These are phyloP conservation scores for Siniperca undulata DNA, from an alignment of 2,797 vertebrate genomes.

Conservation along the genomic window DNA sequence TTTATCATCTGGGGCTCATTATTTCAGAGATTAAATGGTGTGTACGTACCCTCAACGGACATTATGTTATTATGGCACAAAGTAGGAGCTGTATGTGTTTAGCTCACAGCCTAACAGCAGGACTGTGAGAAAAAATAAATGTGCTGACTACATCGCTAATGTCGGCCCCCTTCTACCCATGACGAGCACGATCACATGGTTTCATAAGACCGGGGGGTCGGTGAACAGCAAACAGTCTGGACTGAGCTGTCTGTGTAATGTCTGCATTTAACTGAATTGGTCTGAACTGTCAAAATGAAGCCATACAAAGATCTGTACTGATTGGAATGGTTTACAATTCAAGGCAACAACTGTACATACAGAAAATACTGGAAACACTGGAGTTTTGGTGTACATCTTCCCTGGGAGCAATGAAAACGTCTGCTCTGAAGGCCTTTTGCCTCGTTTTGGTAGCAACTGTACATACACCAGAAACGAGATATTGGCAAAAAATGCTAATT, in stretches of 20 bases:
- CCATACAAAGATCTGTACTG: constrained; percentile 84
- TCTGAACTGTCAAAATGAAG: constrained; percentile 82
- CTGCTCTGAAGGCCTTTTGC: constrained; percentile 61
- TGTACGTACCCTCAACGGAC: constrained; percentile 6
- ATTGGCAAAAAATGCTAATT: constrained; percentile 89
- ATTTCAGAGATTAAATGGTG: constrained; percentile 5
- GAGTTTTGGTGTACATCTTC: constrained; percentile 72
- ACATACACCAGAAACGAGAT: constrained; percentile 73
- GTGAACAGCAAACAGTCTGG: constrained; percentile 34
- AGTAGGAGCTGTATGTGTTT: constrained; percentile 32
- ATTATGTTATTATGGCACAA: constrained; percentile 65
- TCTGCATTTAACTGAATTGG: constrained; percentile 72
- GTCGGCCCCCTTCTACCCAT: constrained; percentile 1
- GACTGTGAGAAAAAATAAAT: constrained; percentile 27
- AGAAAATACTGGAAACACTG: constrained; percentile 75
- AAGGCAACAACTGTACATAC: constrained; percentile 84
- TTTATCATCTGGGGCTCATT: constrained; percentile 35
- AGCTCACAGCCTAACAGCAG: constrained; percentile 18
- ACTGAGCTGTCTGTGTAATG: constrained; percentile 16
- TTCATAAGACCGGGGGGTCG: constrained; percentile 13
- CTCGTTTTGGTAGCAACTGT: constrained; percentile 77
- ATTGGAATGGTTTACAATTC: constrained; percentile 85
- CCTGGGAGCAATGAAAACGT: constrained; percentile 76
- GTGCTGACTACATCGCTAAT: constrained; percentile 32
- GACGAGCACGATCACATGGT: constrained; percentile 23